Conservation (phyloP, 2,113 vertebrate genomes). For the Nicator chloris region DNA sequence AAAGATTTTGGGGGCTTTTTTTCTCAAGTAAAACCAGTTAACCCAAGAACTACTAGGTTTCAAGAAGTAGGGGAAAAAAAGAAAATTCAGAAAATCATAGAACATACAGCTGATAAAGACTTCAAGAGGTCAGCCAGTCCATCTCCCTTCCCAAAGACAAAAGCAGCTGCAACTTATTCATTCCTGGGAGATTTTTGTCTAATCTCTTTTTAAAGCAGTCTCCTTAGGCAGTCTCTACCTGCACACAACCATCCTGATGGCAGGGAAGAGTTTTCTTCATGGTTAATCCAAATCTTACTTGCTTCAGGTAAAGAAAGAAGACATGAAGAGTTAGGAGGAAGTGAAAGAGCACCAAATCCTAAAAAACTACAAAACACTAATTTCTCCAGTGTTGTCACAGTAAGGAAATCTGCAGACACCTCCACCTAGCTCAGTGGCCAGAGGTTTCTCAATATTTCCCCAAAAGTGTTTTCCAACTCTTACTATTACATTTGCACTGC, state of each 20-base stretch:
- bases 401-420: not conserved
- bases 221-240: not conserved
- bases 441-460: not conserved
- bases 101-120: not conserved
- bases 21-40: not conserved
- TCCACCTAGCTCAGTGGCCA: not conserved
- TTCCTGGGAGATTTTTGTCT: constrained; percentile 5
- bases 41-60: not conserved
- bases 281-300: not conserved
- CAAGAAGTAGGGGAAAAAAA: not conserved
- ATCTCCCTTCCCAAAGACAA: not conserved
- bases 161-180: not conserved
- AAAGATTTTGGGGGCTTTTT: not conserved
- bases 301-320: not conserved
- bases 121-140: not conserved
- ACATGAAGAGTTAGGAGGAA: not conserved
- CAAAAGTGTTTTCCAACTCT: not conserved
- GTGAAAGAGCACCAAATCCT: not conserved
- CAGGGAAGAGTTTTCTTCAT: not conserved
- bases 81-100: not conserved
- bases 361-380: not conserved
- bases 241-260: not conserved
- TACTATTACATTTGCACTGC: not conserved
- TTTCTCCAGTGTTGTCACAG: not conserved
- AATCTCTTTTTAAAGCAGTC: not conserved